Evolutionary conservation across 2,797 vertebrate genomes (phyloP), one percentile per base, ranked within the genome.

Genomic region (Lepus oiostolus): DNA sequence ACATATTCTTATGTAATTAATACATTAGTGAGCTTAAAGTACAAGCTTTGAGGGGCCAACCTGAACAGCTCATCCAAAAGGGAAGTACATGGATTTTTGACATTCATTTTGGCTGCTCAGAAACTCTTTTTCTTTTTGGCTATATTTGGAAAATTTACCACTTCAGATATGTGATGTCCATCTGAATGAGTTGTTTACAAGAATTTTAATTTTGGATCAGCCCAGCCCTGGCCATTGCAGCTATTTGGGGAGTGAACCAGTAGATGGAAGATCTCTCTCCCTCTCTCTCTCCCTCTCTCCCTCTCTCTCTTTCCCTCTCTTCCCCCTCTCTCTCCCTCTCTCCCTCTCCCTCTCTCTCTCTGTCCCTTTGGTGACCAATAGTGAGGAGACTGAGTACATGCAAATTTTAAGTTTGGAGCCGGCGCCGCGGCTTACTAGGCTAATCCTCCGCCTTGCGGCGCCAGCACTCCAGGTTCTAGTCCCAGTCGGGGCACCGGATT

Each of bases 71-170:
- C 8, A n/a, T 82, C 10, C 70, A 24, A 90, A 92, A 92, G 19
- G 22, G 79, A 92, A 80, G n/a, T 35, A 7, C 2, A 0, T 92
- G 38, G 16, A 38, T n/a, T 90, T 80, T 94, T 91, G 86, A 62
- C 24, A 50, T 83, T 35, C 24, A 0, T 63, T 63, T 85, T 93
- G 50, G 19, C 26, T 70, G 7, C 79, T 67, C 24, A 84, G 54
- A 32, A 81, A 72, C 60, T 65, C 47, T 30, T 35, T 88, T 75
- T 30, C 28, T 67, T 82, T 72, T 22, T n/a, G 42, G 22, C 22
- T 88, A 5, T 68, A 32, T 88, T 93, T 58, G 71, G 54, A 42
- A 95, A 13, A 82, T 65, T 84, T 67, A 26, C 13, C 80, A 9
- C 63, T 26, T 90, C 62, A 79, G n/a, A 30, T 60, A 72, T 76